Evolutionary conservation across 2,113 vertebrate genomes (phyloP), one percentile per base, ranked within the genome.

Genomic region (Ictalurus furcatus): DNA sequence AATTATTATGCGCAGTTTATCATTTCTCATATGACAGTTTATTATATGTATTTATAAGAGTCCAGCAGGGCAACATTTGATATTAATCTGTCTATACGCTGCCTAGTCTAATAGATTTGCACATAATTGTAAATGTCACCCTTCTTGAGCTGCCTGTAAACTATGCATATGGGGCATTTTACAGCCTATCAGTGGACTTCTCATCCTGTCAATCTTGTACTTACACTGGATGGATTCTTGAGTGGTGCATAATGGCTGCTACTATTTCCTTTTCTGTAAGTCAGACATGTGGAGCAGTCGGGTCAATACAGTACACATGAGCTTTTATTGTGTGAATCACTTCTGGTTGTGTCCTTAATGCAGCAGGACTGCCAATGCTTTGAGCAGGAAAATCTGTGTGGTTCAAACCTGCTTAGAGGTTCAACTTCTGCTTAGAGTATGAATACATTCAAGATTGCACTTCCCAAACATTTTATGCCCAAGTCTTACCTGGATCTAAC

Each of bases 221-320:
- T 78, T 67, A 48, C 58, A 54, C 73, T 85, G 76, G 81, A 90
- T 85, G 78, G 48, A 81, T 81, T 89, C 67, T 37, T 89, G 80
- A 90, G 88, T 90, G 86, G 28, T 69, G 85, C 28, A 54, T 88
- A 88, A 92, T 84, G 76, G 28, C 73, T 8, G 76, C 73, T 89
- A 61, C 80, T 86, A 48, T 89, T 90, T 89, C 34, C 37, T 30
- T n/a, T 30, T 63, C 54, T 71, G 81, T 82, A 83, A 54, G 3
- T 16, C 34, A 71, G 52, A 58, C 56, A 16, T 7, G 44, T 37
- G 58, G 25, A 87, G 80, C 73, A 48, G 84, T 23, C 80, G 54
- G 79, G n/a, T 63, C 52, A 9, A 52, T 69, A 89, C 79, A 9
- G 59, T 69, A 89, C 69, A 87, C 67, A 40, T 30, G 14, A 69